A percentile compares a stretch with the other conserved stretches of the same genome.
Evolutionary conservation across 2,113 vertebrate genomes (phyloP).

Genomic region (Panthera tigris): DNA sequence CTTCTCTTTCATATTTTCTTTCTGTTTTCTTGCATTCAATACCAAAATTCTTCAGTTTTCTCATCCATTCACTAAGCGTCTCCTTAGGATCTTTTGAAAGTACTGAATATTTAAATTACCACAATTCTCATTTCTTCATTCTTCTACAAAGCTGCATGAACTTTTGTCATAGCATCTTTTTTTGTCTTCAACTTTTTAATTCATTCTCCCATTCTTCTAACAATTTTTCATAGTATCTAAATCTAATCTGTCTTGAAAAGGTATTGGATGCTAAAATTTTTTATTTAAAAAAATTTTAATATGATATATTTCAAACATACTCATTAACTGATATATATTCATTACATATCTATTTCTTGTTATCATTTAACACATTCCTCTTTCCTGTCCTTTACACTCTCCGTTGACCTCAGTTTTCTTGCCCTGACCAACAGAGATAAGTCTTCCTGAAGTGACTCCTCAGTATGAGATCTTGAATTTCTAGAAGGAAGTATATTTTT

Average conservation of each 20-base stretch:
- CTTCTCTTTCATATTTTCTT: not conserved
- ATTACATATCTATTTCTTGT: not conserved
- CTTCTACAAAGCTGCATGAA: not conserved
- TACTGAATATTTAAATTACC: not conserved
- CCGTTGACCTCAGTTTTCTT: not conserved
- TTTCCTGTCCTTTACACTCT: not conserved
- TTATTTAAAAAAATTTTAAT: not conserved
- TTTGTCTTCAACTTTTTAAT: not conserved
- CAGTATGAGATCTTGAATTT: not conserved
- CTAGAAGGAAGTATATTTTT: not conserved
- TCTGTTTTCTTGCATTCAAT: not conserved
- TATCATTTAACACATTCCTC: not conserved
- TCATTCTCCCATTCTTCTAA: not conserved
- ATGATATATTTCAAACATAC: not conserved
- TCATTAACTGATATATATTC: not conserved
- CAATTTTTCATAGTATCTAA: not conserved
- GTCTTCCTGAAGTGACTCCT: not conserved
- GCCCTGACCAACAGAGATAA: not conserved
- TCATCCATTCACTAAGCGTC: not conserved
- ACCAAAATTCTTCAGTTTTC: not conserved
- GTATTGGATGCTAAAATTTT: not conserved
- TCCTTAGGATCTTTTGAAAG: not conserved
- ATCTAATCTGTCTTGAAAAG: not conserved
- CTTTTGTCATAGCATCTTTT: not conserved
- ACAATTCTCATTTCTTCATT: not conserved